Conservation (phyloP, 2,888 invertebrate species). For the Pollenia labialis region DNA sequence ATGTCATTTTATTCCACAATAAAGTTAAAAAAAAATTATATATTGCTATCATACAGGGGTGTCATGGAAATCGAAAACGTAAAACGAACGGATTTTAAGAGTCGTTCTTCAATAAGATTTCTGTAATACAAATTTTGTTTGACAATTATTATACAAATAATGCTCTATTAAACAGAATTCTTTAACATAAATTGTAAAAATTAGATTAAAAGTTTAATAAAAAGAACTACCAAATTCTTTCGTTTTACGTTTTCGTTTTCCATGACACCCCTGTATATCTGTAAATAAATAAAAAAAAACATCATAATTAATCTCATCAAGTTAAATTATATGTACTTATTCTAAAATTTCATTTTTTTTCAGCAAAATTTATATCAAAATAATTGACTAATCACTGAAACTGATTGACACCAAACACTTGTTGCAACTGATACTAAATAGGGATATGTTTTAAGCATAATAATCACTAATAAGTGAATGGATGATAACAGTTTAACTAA, state of each 20-base stretch:
- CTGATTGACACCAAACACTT: slow-evolving; percentile 13
- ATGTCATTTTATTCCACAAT: too few relatives aligned
- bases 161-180: too few relatives aligned
- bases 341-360: not conserved
- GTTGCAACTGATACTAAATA: not conserved
- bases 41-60: not conserved
- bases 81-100: too few relatives aligned
- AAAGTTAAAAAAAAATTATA: not conserved
- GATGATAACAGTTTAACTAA: not conserved
- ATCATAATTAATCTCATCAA: not conserved
- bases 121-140: too few relatives aligned
- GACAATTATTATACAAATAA: too few relatives aligned
- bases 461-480: not conserved
- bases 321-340: not conserved
- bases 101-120: too few relatives aligned
- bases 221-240: too few relatives aligned
- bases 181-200: too few relatives aligned
- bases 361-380: not conserved
- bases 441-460: not conserved
- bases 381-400: slow-evolving; percentile 1
- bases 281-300: not conserved
- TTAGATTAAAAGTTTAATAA: too few relatives aligned
- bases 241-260: too few relatives aligned
- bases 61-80: too few relatives aligned
- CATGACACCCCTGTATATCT: too few relatives aligned